Evolutionary conservation across 1,140 invertebrate genomes (phyloP).

Genomic region (Meteorus sp.): DNA sequence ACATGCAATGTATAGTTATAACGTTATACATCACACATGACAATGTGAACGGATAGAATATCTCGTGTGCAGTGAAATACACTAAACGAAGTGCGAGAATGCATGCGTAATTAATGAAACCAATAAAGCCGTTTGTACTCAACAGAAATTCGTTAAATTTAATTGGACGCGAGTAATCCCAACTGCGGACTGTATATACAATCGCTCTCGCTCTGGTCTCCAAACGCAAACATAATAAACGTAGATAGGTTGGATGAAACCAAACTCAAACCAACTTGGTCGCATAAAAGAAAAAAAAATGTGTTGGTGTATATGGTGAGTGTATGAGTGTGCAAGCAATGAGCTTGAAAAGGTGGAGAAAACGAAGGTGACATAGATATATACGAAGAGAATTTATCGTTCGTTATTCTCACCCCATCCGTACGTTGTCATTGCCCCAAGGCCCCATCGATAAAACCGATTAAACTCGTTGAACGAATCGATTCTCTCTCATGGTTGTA

Average conservation of each 20-base stretch:
- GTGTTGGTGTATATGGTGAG: no score
- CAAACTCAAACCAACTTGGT: no score
- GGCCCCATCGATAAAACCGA: constrained; percentile 26
- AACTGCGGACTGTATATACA: neutral
- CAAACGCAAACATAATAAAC: constrained; percentile 19
- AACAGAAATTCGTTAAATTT: constrained; percentile 55
- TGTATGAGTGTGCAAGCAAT: no score
- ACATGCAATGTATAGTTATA: no score
- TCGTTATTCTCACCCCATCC: constrained; percentile 3
- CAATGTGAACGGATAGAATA: no score
- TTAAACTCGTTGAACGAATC: constrained; percentile 15
- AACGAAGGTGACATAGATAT: no score
- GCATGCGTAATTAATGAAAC: constrained; percentile 58
- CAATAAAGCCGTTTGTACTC: constrained; percentile 49
- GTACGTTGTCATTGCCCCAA: constrained; percentile 16
- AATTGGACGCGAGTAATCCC: constrained; percentile 54
- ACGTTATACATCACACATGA: constrained; percentile 2
- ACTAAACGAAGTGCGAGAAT: constrained; percentile 33
- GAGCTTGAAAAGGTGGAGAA: no score
- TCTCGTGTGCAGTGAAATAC: constrained; percentile 24
- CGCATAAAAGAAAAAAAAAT: no score
- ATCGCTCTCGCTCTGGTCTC: neutral
- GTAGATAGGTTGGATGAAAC: neutral
- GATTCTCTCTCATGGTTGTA: no score
- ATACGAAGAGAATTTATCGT: constrained; percentile 20